Evolutionary conservation across 2,113 vertebrate genomes (phyloP), one percentile per base, ranked within the genome.

Genomic region (Sprattus sprattus): DNA sequence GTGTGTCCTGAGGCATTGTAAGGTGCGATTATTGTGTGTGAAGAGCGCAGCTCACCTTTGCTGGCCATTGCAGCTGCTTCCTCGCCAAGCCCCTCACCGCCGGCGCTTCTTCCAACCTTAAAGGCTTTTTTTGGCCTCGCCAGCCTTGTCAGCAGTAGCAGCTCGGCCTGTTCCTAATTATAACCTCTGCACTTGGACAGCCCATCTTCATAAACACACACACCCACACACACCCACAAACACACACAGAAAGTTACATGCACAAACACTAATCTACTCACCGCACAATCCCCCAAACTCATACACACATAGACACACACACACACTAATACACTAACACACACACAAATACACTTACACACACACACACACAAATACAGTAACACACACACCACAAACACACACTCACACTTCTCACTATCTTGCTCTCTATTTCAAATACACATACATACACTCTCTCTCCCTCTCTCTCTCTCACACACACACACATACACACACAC

Each of bases 61-160:
- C 90, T 89, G 91, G 95, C 94, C 94, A 95, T 95, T 91, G 93
- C 91, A 85, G 90, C 88, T 54, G 89, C 85, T 47, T 87, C 80
- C 92, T 88, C 89, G 57, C 60, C 86, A 71, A 85, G 85, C 87
- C 90, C 88, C 89, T 86, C 87, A 91, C 89, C 92, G 71, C 9
- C 87, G 88, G 84, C 9, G 60, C 90, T 85, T 83, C 89, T 90
- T 87, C 81, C 85, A 86, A 89, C 86, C 88, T 60, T 71, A 39
- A 82, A 86, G 88, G 93, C 95, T 95, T 94, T 95, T 95, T 96
- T 95, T 95, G 94, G 94, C 92, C 84, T 54, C 89, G 89, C 81
- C 50, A 86, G 94, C 94, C 86, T 88, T 4, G 94, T 95, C 95
- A 94, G 95, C 95, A 94, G 88, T 91, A 94, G 93, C 91, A 90